A percentile compares a stretch with the other conserved stretches of the same genome.
phyloP scores from a whole-genome alignment of 1,140 invertebrate genomes.

The Ericerus pela region DNA sequence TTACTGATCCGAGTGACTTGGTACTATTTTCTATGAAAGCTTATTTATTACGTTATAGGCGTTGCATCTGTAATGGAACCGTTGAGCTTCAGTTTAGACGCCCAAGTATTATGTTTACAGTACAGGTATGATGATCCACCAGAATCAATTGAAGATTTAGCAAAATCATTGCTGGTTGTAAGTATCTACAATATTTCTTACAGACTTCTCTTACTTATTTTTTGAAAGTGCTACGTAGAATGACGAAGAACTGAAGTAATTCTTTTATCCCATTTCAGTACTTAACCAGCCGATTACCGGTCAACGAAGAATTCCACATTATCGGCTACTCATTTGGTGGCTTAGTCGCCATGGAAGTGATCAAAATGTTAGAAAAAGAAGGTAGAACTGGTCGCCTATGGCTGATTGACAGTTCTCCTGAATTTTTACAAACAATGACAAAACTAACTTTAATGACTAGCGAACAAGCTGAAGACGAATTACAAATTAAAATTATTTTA shows the following conservation, averaged over 20 bases:
- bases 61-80: slow-evolving; percentile 41
- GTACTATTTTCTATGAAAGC: no score
- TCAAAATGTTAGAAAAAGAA: slow-evolving; percentile 37
- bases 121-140: slow-evolving; percentile 31
- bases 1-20: no score
- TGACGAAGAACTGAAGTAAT: background rate
- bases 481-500: slow-evolving; percentile 21
- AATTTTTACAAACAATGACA: slow-evolving; percentile 26
- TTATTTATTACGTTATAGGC: slow-evolving; percentile 15
- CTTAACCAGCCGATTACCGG: slow-evolving; percentile 25
- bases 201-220: background rate
- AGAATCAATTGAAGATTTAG: slow-evolving; percentile 25
- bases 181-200: slow-evolving; percentile 16
- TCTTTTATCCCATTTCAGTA: slow-evolving; percentile 22
- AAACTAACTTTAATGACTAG: slow-evolving; percentile 14
- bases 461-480: slow-evolving; percentile 14
- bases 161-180: slow-evolving; percentile 31
- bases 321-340: slow-evolving; percentile 51
- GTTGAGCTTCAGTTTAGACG: slow-evolving; percentile 40
- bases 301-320: slow-evolving; percentile 36
- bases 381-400: slow-evolving; percentile 32
- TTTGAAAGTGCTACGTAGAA: background rate
- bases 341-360: slow-evolving; percentile 40
- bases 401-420: slow-evolving; percentile 33
- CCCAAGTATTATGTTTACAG: slow-evolving; percentile 52